These are phyloP conservation scores for Proisotoma minuta DNA, from an alignment of 2,888 invertebrate species.

Conservation along the genomic window DNA sequence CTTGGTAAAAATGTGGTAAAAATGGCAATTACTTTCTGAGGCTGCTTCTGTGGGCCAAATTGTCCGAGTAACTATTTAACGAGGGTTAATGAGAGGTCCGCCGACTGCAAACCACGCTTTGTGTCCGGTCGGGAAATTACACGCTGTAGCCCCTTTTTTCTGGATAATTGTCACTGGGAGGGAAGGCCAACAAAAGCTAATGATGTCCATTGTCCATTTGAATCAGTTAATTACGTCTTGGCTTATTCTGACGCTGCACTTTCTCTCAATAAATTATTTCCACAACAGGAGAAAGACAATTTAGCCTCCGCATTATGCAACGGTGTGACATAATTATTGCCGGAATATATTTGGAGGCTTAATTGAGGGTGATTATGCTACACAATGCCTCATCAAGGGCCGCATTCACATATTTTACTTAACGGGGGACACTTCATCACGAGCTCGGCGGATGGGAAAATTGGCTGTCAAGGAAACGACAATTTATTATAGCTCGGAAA, in stretches of 20 bases:
- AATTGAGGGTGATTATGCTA: constrained; percentile 14
- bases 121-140: background rate
- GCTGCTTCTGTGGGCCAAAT: too few relatives aligned
- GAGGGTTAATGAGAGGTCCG: background rate
- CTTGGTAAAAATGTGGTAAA: too few relatives aligned
- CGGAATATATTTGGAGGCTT: too few relatives aligned
- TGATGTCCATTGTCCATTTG: constrained; percentile 2
- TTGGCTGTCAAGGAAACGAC: constrained; percentile 9
- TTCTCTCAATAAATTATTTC: constrained; percentile 2
- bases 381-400: constrained; percentile 12
- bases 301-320: too few relatives aligned
- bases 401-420: background rate
- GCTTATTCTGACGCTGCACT: constrained; percentile 1
- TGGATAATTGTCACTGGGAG: background rate
- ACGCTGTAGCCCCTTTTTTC: background rate
- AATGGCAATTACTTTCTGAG: too few relatives aligned
- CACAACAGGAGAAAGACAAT: too few relatives aligned
- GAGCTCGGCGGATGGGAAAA: constrained; percentile 7
- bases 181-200: constrained; percentile 1
- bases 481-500: background rate
- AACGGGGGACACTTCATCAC: background rate
- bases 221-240: constrained; percentile 1
- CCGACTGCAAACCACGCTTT: background rate
- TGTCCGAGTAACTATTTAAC: background rate
- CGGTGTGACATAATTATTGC: too few relatives aligned